Conservation (phyloP, 2,113 vertebrate genomes). For the Rhinichthys klamathensis region DNA sequence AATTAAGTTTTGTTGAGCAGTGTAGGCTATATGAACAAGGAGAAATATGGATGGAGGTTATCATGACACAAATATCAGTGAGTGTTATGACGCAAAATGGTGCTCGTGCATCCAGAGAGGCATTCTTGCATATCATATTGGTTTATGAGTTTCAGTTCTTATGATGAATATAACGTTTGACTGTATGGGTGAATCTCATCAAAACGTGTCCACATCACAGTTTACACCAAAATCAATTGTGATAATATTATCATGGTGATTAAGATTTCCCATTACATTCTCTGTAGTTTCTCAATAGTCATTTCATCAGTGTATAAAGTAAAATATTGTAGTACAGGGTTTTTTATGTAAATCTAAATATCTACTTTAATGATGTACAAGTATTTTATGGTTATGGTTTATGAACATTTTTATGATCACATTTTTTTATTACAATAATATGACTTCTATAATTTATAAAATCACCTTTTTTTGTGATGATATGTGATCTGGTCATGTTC, state of each 20-base stretch:
- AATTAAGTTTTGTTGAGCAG: constrained; percentile 30
- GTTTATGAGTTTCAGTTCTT: neutral
- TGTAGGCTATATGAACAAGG: neutral
- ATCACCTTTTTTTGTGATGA: no score
- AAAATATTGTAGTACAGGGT: neutral
- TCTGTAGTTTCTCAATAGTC: neutral
- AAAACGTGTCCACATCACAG: neutral
- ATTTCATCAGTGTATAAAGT: neutral
- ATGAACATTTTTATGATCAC: no score
- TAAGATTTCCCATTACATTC: neutral
- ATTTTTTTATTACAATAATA: no score
- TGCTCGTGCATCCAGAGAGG: neutral
- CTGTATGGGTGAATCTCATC: neutral
- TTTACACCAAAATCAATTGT: neutral
- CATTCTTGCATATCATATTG: neutral
- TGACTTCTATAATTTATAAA: no score
- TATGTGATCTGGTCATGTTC: no score
- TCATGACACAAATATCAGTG: neutral
- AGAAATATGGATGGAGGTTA: constrained; percentile 5
- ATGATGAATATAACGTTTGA: neutral
- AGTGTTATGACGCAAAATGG: neutral
- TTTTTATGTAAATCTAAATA: neutral
- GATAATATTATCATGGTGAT: neutral
- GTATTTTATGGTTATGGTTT: neutral
- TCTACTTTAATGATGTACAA: neutral